Base-by-base conservation (phyloP, 2,113 vertebrate species). In the Strix aluco region DNA sequence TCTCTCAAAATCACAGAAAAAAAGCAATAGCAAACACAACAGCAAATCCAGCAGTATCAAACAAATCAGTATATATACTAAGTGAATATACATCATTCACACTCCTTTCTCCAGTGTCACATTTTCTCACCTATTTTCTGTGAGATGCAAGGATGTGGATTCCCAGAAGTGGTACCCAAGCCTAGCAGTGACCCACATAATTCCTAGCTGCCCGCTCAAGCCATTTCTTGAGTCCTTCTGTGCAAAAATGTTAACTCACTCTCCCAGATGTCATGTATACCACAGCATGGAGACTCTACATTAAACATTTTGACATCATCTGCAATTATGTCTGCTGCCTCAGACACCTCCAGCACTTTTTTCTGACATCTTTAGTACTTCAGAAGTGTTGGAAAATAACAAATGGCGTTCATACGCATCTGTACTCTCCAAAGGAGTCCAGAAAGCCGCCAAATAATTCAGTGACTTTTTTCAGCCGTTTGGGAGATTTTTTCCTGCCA, bases 281-380 rank as follows among this genome's bases (percentile, higher is more conserved):
- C 4, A 5, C 49, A 87, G 55, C 26, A 62, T 2, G 32, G 82
- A 92, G 36, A 83, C 0, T 1, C 34, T 57, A 70, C 54, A 55
- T 73, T 66, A 90, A 96, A 88, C 59, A 94, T 92, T 94, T 88
- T 88, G 42, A 83, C 44, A 93, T 86, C 55, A 94, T 58, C 69
- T 90, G 67, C 77, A 92, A 44, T 78, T 55, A 36, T 36, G 42
- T 86, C 71, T 92, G 74, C 75, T 52, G 63, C 63, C 82, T 94
- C 51, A 81, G 51, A 90, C 5, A 66, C 15, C 63, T 86, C 42
- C 86, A 93, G 34, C 27, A 75, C n/a, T 59, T 86, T 67, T 38
- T 72, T 3, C 78, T 92, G 66, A 93, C 49, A 90, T 54, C 75
- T 88, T 91, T n/a, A 86, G 66, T 80, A 61, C 22, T 88, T 93